These are phyloP conservation scores for Triplophysa tibetana DNA, from an alignment of 2,113 vertebrate species.

Conservation along the genomic window DNA sequence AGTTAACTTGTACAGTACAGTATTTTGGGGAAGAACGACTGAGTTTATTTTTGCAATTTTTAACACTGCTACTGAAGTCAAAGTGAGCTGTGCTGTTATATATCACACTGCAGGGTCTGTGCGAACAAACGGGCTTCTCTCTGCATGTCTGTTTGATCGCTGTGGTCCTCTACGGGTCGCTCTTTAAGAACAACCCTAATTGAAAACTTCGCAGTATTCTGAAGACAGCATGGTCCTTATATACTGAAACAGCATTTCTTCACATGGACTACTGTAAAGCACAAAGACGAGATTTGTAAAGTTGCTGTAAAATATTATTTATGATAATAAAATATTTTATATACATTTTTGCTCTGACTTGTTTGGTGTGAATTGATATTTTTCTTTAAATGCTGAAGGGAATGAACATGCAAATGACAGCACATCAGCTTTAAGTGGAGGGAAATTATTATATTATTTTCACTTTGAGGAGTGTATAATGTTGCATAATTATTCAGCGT, in stretches of 20 bases:
- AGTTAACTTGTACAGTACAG: neutral
- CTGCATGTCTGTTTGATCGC: neutral
- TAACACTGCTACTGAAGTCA: constrained; percentile 14
- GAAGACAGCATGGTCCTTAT: constrained; percentile 36
- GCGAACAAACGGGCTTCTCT: neutral
- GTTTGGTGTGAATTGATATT: neutral
- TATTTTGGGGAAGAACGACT: neutral
- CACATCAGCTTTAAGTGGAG: neutral
- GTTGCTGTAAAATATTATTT: constrained; percentile 82
- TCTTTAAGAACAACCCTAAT: constrained; percentile 16
- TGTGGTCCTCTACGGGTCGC: neutral
- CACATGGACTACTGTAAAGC: constrained; percentile 83
- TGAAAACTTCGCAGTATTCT: neutral
- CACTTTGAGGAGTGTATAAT: neutral
- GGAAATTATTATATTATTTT: neutral
- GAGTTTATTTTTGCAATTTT: constrained; percentile 7
- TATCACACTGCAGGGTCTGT: constrained; percentile 18
- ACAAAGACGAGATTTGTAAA: constrained; percentile 92
- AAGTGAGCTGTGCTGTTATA: constrained; percentile 1
- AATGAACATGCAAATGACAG: neutral
- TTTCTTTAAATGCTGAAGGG: neutral
- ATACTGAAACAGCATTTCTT: constrained; percentile 61
- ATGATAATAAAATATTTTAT: constrained; percentile 98
- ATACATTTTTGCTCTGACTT: constrained; percentile 61
- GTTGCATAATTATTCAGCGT: neutral